Base-by-base conservation (phyloP, 2,797 vertebrate genomes). In the Sebastes melanostomus region DNA sequence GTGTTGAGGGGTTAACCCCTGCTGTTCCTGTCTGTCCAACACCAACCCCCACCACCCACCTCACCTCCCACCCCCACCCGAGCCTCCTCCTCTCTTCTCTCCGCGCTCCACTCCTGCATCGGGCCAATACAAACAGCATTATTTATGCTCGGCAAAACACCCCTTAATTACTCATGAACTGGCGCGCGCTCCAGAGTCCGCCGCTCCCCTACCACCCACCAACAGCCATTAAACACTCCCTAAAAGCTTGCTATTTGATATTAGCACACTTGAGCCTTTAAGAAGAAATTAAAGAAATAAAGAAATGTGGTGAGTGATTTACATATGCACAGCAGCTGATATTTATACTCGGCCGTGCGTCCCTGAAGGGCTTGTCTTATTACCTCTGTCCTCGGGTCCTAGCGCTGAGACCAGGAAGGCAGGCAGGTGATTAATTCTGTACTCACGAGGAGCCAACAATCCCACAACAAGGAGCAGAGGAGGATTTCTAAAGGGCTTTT, bases 141-240 rank as follows among this genome's bases (percentile, higher is more conserved):
- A 99, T 99, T 99, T 98, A 99, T 99, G 97, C 97, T 97, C 95
- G 76, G 97, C 96, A 97, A 98, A 99, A 98, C 97, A 97, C 96
- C 97, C 96, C 97, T 98, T 99, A 99, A 99, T 99, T 99, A 99
- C 98, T 98, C 96, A 97, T 97, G 97, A 97, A 97, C 96, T 94
- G 95, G 95, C 96, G 95, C 96, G 95, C 95, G 94, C 96, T 97
- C 96, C 95, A 95, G 96, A 90, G 89, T 89, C 88, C 79, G 72
- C 89, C 96, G 96, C 97, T 96, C 96, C 97, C 97, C 95, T 88
- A 83, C 98, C 98, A 97, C 98, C 98, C 98, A 98, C 97, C 96
- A 96, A 95, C 97, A 97, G 96, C 97, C 96, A 97, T 98, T 98
- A 98, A 98, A 97, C 97, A 97, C 97, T 96, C 98, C 96, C 96